A percentile compares a stretch with the other conserved stretches of the same genome.
Evolutionary conservation across 2,113 vertebrate genomes (phyloP).

Genomic region (Pholis gunnellus): DNA sequence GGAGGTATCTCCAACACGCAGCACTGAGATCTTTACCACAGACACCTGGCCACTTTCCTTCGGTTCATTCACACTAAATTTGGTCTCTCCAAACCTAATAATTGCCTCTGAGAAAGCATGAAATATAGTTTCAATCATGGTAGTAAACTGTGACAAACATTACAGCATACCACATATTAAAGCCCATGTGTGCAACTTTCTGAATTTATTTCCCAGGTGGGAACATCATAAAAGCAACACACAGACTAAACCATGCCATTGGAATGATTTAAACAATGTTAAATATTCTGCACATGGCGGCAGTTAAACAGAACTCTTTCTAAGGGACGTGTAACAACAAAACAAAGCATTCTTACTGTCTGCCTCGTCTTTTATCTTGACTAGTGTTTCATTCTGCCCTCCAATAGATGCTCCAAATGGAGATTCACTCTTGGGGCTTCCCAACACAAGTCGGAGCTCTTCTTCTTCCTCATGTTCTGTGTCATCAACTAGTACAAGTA

Average conservation of each 20-base stretch:
- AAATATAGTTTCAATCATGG: not conserved
- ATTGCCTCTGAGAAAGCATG: conserved; percentile 85
- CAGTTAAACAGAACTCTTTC: not conserved
- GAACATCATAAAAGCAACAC: not conserved
- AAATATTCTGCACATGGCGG: not conserved
- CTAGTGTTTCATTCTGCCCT: conserved; percentile 89
- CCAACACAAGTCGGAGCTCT: conserved; percentile 93
- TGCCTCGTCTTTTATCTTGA: conserved; percentile 90
- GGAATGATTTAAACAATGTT: not conserved
- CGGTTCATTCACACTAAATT: conserved; percentile 90
- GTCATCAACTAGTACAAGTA: conserved; percentile 88
- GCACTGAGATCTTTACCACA: conserved; percentile 88
- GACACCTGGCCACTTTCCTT: conserved; percentile 85
- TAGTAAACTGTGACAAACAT: not conserved
- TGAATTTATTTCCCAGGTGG: not conserved
- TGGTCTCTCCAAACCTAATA: conserved; percentile 89
- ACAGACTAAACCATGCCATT: not conserved
- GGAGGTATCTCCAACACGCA: conserved; percentile 91
- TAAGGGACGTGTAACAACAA: not conserved
- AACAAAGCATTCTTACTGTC: conserved; percentile 88
- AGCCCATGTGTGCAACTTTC: not conserved
- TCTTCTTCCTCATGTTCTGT: conserved; percentile 89
- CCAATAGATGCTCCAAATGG: conserved; percentile 92
- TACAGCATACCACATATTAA: not conserved
- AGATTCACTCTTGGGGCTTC: conserved; percentile 89